These are phyloP conservation scores for Psittacula echo DNA, from an alignment of 2,797 vertebrate species.

Conservation along the genomic window DNA sequence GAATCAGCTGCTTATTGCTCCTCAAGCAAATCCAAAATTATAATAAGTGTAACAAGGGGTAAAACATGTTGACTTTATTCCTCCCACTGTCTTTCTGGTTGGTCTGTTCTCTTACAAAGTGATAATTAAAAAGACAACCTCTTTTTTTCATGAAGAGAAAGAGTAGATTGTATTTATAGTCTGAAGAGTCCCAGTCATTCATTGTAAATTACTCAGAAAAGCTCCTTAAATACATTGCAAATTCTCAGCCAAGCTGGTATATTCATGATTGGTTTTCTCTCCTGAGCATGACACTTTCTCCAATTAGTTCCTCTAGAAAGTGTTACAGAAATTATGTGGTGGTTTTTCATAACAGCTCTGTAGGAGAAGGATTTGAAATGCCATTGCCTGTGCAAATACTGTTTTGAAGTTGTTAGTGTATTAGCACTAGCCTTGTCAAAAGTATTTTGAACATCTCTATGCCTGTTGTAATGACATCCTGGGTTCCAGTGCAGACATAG, in stretches of 20 bases:
- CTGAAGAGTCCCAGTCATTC: slow-evolving; percentile 43
- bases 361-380: slow-evolving; percentile 27
- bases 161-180: slow-evolving; percentile 50
- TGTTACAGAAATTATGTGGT: slow-evolving; percentile 42
- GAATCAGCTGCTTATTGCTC: not conserved
- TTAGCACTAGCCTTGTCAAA: not conserved
- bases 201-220: slow-evolving; percentile 45
- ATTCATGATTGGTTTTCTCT: slow-evolving; percentile 41
- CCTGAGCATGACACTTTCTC: slow-evolving; percentile 38
- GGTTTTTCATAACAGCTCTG: slow-evolving; percentile 34
- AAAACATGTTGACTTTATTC: not conserved
- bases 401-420: not conserved
- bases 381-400: not conserved
- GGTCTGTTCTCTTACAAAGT: slow-evolving; percentile 48
- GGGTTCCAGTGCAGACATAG: not conserved
- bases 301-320: slow-evolving; percentile 42
- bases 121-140: slow-evolving; percentile 52
- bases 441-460: not conserved
- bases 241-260: slow-evolving; percentile 46
- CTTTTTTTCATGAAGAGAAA: slow-evolving; percentile 11
- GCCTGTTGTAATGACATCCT: not conserved
- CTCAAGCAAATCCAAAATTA: slow-evolving; percentile 33
- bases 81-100: slow-evolving; percentile 37
- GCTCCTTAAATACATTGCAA: slow-evolving; percentile 47
- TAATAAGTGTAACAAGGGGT: not conserved